Base-by-base conservation (phyloP, 2,797 vertebrate genomes). In the Danio aesculapii region DNA sequence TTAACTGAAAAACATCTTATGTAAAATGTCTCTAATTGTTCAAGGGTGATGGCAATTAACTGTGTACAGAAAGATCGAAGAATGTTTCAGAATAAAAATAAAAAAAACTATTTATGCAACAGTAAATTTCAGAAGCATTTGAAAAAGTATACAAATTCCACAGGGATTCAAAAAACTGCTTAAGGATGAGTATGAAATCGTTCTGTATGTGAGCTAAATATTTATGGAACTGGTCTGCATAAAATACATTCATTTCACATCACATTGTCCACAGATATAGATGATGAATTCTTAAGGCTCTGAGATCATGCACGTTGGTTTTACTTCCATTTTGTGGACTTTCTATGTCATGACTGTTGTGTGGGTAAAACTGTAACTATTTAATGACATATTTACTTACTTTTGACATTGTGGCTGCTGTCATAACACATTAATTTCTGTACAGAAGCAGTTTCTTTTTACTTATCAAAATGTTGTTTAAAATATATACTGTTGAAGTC, bases 1-100 rank as follows among this genome's bases (percentile, higher is more conserved):
- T 76, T 84, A 70, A 66, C 19, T 74, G 55, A 67, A 79, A 66
- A 50, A 68, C 58, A 83, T 75, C 21, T 14, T 43, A 83, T 57
- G 49, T 75, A 68, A 69, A 70, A 70, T 30, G 39, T 55, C 52
- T 59, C 46, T 66, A 73, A 67, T 58, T 63, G 55, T 46, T 66
- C 43, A 46, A 21, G 6, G 58, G 16, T 59, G 63, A 16, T 17
- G 6, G 11, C 53, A 77, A 16, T 47, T 49, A 68, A 68, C 21
- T 17, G 55, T 39, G 64, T 14, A 6, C 7, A 19, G 49, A 72
- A 58, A 46, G 41, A 66, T 50, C 12, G 53, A 16, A 53, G n/a
- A 66, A 76, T 11, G 6, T 76, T 44, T 44, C 17, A 41, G 52
- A 71, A 52, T 17, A 11, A n/a, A n/a, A 13, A 1, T 30, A 1